Percentiles rank a stretch among this genome's conserved stretches.
These are phyloP conservation scores for Phenacoccus solenopsis DNA, from an alignment of 1,140 invertebrate species.

Conservation along the genomic window DNA sequence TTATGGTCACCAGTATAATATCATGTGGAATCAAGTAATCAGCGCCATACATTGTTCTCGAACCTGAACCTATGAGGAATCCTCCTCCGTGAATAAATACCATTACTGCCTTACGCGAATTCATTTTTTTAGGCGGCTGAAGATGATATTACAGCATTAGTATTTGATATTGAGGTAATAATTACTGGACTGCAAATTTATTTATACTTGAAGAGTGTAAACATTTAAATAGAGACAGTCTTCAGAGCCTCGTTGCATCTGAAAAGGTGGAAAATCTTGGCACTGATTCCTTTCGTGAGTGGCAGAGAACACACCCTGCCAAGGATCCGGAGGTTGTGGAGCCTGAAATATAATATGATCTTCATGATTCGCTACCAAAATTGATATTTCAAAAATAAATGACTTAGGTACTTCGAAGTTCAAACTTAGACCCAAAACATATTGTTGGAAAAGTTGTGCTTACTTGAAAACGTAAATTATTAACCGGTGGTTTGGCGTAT, in stretches of 20 bases:
- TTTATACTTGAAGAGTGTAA: slow-evolving; percentile 19
- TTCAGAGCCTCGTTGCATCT: slow-evolving; percentile 11
- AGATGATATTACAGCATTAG: too few relatives aligned
- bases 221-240: slow-evolving; percentile 24
- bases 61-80: slow-evolving; percentile 41
- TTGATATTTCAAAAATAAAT: too few relatives aligned
- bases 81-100: slow-evolving; percentile 50
- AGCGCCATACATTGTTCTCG: slow-evolving; percentile 40
- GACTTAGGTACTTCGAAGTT: too few relatives aligned
- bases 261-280: too few relatives aligned
- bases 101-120: slow-evolving; percentile 38
- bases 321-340: slow-evolving; percentile 9
- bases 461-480: slow-evolving; percentile 34
- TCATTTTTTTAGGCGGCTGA: neutral
- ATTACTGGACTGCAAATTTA: too few relatives aligned
- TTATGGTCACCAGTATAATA: slow-evolving; percentile 60
- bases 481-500: slow-evolving; percentile 36
- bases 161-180: too few relatives aligned
- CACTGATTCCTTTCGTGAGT: neutral
- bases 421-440: too few relatives aligned
- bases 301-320: slow-evolving; percentile 19
- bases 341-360: neutral
- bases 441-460: neutral
- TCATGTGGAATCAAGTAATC: slow-evolving; percentile 59
- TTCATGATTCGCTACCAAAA: too few relatives aligned